Evolutionary conservation across 2,113 vertebrate species (phyloP).

Genomic region (Carettochelys insculpta): DNA sequence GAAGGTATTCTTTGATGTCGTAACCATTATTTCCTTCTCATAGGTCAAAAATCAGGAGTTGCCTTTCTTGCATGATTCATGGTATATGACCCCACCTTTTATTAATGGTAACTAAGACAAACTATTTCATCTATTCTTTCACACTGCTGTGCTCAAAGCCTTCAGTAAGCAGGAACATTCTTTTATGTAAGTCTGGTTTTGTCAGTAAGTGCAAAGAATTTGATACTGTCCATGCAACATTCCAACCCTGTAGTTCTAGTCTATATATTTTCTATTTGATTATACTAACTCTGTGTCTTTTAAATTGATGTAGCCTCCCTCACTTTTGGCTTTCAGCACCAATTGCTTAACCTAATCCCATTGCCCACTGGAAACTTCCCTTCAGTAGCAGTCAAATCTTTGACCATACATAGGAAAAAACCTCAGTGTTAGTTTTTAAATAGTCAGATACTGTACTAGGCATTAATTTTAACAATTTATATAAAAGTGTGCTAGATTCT

Average conservation of each 20-base stretch:
- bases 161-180: background rate
- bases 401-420: background rate
- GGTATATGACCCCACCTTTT: background rate
- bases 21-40: background rate
- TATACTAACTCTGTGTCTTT: background rate
- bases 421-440: no score
- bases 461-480: background rate
- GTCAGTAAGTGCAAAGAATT: background rate
- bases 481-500: background rate
- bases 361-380: background rate
- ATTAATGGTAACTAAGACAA: rapidly evolving
- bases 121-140: background rate
- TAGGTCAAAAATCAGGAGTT: background rate
- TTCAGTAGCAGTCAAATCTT: background rate
- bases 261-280: background rate
- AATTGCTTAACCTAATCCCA: background rate
- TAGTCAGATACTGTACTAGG: background rate
- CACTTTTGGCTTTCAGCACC: background rate
- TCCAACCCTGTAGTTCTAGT: background rate
- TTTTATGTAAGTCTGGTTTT: background rate
- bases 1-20: background rate
- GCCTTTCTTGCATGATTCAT: background rate
- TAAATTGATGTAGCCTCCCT: background rate
- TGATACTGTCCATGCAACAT: background rate
- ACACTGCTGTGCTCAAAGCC: background rate